These are phyloP conservation scores for Loris lydekkerianus DNA, from an alignment of 2,797 vertebrate species.

Conservation along the genomic window DNA sequence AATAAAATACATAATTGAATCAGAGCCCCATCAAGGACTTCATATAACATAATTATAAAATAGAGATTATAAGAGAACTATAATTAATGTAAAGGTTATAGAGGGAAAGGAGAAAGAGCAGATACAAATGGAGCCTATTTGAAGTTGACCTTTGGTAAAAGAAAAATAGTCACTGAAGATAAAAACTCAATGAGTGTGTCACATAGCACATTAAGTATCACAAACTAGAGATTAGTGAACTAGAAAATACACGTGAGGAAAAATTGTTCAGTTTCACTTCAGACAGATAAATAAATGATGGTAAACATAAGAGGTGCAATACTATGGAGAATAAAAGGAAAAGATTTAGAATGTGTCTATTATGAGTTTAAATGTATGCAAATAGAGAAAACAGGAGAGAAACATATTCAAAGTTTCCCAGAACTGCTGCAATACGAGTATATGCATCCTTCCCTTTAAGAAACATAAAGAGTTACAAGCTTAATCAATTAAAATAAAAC, in stretches of 20 bases:
- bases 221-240: conserved; percentile 13
- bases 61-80: background rate
- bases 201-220: background rate
- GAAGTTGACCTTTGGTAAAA: conserved; percentile 9
- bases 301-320: background rate
- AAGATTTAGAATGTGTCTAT: background rate
- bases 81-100: conserved; percentile 25
- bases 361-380: conserved; percentile 25
- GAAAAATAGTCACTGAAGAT: conserved; percentile 37
- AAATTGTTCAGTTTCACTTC: conserved; percentile 44
- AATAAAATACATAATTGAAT: background rate
- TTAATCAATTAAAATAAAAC: conserved; percentile 45
- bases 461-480: background rate
- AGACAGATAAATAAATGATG: background rate
- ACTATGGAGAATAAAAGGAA: background rate
- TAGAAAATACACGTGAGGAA: conserved; percentile 10
- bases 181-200: background rate
- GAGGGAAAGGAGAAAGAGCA: background rate
- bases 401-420: conserved; percentile 16
- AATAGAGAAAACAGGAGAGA: background rate
- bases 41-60: conserved; percentile 39
- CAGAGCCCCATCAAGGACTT: background rate
- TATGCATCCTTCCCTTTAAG: conserved; percentile 11
- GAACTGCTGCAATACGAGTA: conserved; percentile 20
- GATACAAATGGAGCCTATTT: background rate